Base-by-base conservation (phyloP, 2,888 invertebrate genomes). In the Anoplius nigerrimus region DNA sequence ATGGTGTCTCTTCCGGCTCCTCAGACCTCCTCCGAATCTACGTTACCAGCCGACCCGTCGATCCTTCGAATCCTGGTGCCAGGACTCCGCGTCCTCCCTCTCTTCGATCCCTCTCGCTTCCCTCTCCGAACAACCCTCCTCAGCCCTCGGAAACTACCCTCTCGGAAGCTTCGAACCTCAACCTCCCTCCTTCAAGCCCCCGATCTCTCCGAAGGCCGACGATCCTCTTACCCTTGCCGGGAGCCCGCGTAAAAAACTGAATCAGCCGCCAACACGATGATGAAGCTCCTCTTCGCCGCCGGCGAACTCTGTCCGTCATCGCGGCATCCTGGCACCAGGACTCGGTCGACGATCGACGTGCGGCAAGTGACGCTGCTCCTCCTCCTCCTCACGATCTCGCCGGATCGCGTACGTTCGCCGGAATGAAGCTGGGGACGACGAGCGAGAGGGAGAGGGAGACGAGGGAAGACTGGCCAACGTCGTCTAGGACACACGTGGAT, bases 401-500 rank as follows among this genome's bases (percentile, higher is more conserved):
- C 11, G 45, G 3, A 45, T 11, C 2, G 3, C 45, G 4, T 22
- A 52, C 54, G 21, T 21, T 18, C 27, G 61, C 27, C 34, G 52
- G 24, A 56, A 6, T 4, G 34, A 6, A 34, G 34, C 11, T 4
- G 3, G 2, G 34, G 11, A 34, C 11, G 34, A 16, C 20, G 58
- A 16, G 16, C 45, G 13, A 48, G 51, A 46, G 48, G 51, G 55
- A 62, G 43, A 62, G 48, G 16, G 48, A 48, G 34, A 34, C 34
- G 34, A 8, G 34, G 48, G n/a, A 48, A 48, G 34, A 13, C n/a
- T 16, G 48, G 48, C 48, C 11, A 42, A 6, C 48, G 48, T 48
- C 48, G 48, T 18, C 11, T n/a, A 18, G 48, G 55, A 55, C 75
- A 80, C 85, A 85, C 85, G 88, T 87, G 83, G 81, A 81, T 86